These are phyloP conservation scores for Carollia perspicillata DNA, from an alignment of 2,113 vertebrate genomes.

Conservation along the genomic window DNA sequence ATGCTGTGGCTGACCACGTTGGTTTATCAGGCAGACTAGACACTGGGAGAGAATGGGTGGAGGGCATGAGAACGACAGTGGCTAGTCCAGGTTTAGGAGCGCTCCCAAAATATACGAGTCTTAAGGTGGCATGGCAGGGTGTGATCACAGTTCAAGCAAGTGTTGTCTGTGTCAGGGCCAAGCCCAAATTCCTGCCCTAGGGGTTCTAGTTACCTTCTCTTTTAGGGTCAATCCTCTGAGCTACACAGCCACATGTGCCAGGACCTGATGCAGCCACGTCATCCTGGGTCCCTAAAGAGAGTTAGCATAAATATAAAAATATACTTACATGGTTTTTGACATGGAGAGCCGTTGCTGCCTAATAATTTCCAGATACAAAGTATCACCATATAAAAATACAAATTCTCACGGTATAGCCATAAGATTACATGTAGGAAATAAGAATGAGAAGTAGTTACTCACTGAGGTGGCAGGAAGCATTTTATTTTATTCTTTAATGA, in stretches of 20 bases:
- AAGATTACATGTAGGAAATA: background rate
- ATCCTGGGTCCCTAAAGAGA: background rate
- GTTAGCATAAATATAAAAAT: background rate
- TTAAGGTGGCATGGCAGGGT: rapidly evolving
- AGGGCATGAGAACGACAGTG: background rate
- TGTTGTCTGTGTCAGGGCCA: background rate
- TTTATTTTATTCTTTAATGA: background rate
- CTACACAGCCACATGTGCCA: too few relatives aligned
- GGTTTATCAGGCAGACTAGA: background rate
- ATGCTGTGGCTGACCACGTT: background rate
- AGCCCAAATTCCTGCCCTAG: background rate
- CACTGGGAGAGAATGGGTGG: background rate
- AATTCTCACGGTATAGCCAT: background rate
- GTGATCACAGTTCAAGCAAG: rapidly evolving
- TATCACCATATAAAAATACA: background rate
- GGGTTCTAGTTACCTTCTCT: too few relatives aligned
- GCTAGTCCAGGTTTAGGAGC: background rate
- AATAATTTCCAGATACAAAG: background rate
- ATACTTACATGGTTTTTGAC: background rate
- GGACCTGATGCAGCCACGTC: background rate
- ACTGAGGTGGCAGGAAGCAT: background rate
- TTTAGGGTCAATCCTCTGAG: background rate
- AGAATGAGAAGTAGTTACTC: background rate
- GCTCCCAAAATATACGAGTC: background rate
- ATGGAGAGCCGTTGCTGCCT: background rate